Conservation (phyloP, 2,797 vertebrate species). For the Anabas testudineus region DNA sequence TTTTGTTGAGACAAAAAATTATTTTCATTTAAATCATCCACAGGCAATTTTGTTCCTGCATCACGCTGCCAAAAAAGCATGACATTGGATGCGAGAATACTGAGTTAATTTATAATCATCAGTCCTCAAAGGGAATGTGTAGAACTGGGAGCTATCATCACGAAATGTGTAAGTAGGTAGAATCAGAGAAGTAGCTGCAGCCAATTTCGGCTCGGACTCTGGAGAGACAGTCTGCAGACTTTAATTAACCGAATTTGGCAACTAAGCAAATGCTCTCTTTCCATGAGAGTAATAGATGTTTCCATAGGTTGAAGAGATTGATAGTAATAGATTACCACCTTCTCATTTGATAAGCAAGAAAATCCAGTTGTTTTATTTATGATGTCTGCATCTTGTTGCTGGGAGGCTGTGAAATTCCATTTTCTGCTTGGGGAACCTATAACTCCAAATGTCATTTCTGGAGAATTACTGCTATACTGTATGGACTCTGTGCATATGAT, state of each 20-base stretch:
- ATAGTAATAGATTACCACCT: slow-evolving; percentile 48
- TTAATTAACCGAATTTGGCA: slow-evolving; percentile 73
- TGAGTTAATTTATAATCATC: slow-evolving; percentile 71
- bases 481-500: slow-evolving; percentile 9
- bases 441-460: slow-evolving; percentile 6
- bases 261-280: slow-evolving; percentile 37
- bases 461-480: background rate
- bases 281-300: slow-evolving; percentile 47
- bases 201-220: slow-evolving; percentile 60
- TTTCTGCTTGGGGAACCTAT: slow-evolving; percentile 32
- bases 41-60: slow-evolving; percentile 57
- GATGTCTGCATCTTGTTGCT: slow-evolving; percentile 4
- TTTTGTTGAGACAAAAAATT: slow-evolving; percentile 44
- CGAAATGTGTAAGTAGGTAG: slow-evolving; percentile 58
- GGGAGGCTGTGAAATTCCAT: slow-evolving; percentile 18
- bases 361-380: slow-evolving; percentile 26
- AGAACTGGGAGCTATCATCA: slow-evolving; percentile 50
- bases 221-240: slow-evolving; percentile 57
- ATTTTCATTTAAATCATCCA: slow-evolving; percentile 61
- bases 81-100: slow-evolving; percentile 45
- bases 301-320: slow-evolving; percentile 28
- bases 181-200: slow-evolving; percentile 56
- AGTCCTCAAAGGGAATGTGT: slow-evolving; percentile 51
- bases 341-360: slow-evolving; percentile 28
- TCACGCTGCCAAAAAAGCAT: slow-evolving; percentile 45